Conservation (phyloP, 1,140 invertebrate genomes). For the Brachionus paranguensis region DNA sequence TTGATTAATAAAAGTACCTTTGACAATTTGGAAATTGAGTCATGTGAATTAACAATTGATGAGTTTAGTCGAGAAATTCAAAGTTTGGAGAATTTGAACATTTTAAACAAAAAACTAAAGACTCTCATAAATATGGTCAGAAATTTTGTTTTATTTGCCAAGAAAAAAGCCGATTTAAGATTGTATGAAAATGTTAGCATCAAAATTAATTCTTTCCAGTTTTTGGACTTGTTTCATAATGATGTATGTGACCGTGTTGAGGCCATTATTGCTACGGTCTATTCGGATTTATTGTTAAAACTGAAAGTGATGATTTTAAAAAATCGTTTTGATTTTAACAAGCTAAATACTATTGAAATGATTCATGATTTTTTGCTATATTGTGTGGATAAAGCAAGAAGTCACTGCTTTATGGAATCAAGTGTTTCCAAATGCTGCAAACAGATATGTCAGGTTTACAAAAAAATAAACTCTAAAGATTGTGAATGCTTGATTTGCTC, state of each 20-base stretch:
- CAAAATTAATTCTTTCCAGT: neutral
- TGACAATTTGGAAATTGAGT: neutral
- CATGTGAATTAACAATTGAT: neutral
- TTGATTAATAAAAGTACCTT: neutral
- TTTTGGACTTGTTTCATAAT: neutral
- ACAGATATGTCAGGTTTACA: neutral
- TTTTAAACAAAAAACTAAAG: neutral
- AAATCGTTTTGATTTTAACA: neutral
- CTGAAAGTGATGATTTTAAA: neutral
- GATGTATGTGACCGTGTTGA: neutral
- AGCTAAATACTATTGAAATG: neutral
- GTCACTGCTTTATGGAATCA: too few relatives aligned
- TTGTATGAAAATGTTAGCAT: neutral
- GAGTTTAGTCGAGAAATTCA: neutral
- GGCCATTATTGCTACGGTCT: neutral
- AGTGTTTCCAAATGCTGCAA: neutral
- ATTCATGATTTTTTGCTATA: neutral
- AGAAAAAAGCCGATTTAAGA: neutral
- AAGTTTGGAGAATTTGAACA: neutral
- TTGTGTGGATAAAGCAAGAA: neutral
- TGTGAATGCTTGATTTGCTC: neutral
- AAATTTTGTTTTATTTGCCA: neutral
- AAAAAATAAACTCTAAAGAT: neutral
- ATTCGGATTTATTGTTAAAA: neutral
- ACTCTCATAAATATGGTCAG: neutral